These are phyloP conservation scores for Pogonomyrmex barbatus DNA, from an alignment of 1,140 invertebrate species.

Conservation along the genomic window DNA sequence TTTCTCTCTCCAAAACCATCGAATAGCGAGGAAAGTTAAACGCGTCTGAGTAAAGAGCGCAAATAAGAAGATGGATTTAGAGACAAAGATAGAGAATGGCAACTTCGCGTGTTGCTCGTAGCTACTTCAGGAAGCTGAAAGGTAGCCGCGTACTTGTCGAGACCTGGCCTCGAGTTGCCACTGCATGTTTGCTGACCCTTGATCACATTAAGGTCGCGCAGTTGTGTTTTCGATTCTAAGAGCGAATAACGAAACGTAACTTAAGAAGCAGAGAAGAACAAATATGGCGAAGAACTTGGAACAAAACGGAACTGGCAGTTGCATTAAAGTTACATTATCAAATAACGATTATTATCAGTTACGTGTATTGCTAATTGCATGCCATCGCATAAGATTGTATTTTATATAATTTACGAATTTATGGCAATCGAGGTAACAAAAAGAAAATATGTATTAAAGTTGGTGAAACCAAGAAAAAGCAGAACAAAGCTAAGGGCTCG, in stretches of 20 bases:
- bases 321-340: conserved; percentile 1
- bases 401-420: not conserved
- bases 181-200: conserved; percentile 61
- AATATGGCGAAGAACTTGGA: conserved; percentile 25
- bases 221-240: conserved; percentile 41
- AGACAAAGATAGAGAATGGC: conserved; percentile 52
- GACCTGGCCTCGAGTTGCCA: conserved; percentile 37
- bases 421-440: not conserved
- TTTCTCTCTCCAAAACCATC: not conserved
- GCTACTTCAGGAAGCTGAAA: conserved; percentile 61
- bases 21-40: conserved; percentile 45
- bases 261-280: conserved; percentile 20
- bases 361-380: conserved; percentile 8
- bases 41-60: conserved; percentile 32
- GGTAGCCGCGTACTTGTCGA: conserved; percentile 60
- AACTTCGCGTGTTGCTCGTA: conserved; percentile 59
- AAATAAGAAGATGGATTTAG: conserved; percentile 14
- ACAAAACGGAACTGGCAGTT: conserved; percentile 8
- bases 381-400: not conserved
- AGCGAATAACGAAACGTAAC: conserved; percentile 46
- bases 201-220: conserved; percentile 51
- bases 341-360: conserved; percentile 12
- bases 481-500: not conserved
- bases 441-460: not conserved
- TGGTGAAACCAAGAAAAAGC: conserved; percentile 1